Percentiles rank a stretch among this genome's conserved stretches.
Evolutionary conservation across 2,797 vertebrate genomes (phyloP).

Genomic region (Artibeus lituratus): DNA sequence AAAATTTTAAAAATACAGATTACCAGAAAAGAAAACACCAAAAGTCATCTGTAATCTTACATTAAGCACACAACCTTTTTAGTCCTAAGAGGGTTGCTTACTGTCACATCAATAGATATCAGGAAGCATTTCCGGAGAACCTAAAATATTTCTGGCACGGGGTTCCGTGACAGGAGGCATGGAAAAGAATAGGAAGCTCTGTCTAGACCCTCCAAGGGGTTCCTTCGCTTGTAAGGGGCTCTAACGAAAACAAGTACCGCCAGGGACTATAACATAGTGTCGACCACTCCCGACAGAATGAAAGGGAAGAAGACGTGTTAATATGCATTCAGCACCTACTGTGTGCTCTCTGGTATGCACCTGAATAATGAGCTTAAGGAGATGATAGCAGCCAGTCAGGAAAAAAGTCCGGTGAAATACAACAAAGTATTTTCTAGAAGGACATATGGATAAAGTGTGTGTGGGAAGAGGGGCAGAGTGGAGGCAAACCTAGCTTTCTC

Average conservation of each 20-base stretch:
- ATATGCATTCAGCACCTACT: neutral
- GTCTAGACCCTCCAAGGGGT: neutral
- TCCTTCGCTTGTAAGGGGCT: neutral
- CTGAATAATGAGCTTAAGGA: neutral
- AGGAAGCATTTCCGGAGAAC: neutral
- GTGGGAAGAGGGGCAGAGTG: neutral
- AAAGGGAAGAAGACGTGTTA: neutral
- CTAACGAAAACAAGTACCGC: neutral
- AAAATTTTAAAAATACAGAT: neutral
- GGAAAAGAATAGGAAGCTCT: neutral
- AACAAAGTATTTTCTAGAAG: neutral
- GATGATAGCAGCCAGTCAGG: neutral
- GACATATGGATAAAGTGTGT: neutral
- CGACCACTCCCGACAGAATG: neutral
- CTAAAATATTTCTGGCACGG: neutral
- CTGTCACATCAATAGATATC: neutral
- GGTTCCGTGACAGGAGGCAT: neutral
- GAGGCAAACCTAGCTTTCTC: neutral
- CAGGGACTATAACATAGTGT: rapidly evolving
- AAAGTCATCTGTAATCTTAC: neutral
- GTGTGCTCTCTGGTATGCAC: neutral
- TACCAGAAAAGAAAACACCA: neutral
- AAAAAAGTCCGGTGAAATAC: neutral
- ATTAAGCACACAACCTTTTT: neutral
- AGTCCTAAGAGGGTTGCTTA: neutral